phyloP scores from a whole-genome alignment of 2,113 vertebrate genomes.

The Microcebus griseorufus region DNA sequence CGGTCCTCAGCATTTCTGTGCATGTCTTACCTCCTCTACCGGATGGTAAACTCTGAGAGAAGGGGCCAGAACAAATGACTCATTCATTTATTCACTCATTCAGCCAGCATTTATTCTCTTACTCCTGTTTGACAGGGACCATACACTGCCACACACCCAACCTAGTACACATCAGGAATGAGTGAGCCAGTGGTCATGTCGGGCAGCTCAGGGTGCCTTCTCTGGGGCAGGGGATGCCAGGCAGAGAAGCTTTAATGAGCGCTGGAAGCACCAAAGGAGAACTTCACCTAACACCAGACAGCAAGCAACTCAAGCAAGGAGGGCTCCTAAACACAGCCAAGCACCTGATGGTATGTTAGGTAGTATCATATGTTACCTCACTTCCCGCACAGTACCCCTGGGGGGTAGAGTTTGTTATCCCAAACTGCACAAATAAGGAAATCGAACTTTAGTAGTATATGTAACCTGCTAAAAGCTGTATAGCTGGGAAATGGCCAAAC shows the following conservation, averaged over 20 bases:
- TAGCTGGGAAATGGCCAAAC: not conserved
- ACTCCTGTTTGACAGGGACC: not conserved
- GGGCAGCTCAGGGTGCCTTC: not conserved
- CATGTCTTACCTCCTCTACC: not conserved
- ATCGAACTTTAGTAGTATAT: not conserved
- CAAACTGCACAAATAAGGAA: not conserved
- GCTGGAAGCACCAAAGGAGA: not conserved
- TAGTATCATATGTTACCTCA: not conserved
- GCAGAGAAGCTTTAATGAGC: not conserved
- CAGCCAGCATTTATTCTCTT: not conserved
- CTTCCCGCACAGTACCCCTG: not conserved
- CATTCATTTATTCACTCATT: not conserved
- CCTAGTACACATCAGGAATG: not conserved
- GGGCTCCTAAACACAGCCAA: not conserved
- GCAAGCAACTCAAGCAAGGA: not conserved
- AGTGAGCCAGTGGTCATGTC: not conserved
- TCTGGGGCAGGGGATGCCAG: not conserved
- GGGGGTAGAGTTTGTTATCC: not conserved
- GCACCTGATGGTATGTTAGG: not conserved
- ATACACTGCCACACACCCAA: not conserved
- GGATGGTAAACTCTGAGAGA: not conserved
- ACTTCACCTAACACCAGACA: not conserved
- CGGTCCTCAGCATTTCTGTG: not conserved
- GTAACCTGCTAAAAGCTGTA: not conserved
- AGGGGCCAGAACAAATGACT: not conserved